phyloP scores from a whole-genome alignment of 2,113 vertebrate species.

The Lepus timidus region DNA sequence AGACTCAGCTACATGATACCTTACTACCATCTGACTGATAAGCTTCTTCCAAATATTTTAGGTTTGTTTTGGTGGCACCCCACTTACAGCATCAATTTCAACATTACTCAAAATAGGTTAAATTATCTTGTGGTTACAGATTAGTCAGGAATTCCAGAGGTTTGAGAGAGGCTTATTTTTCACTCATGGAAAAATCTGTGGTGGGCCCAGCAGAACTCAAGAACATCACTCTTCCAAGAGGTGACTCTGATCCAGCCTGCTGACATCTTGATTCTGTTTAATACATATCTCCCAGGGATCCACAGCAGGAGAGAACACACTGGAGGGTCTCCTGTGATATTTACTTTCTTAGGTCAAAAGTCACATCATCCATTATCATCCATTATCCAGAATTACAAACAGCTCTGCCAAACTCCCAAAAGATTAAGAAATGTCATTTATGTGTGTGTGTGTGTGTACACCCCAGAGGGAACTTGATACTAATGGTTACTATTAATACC shows the following conservation, averaged over 20 bases:
- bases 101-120: background rate
- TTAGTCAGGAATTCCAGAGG: background rate
- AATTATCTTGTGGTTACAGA: slow-evolving; percentile 13
- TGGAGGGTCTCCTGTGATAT: background rate
- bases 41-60: background rate
- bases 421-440: background rate
- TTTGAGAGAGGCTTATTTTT: background rate
- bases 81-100: background rate
- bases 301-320: background rate
- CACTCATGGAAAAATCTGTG: slow-evolving; percentile 15
- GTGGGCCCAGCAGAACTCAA: background rate
- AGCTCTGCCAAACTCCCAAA: background rate
- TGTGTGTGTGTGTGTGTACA: background rate
- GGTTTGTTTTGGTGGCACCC: background rate
- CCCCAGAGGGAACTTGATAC: background rate
- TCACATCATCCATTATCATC: background rate
- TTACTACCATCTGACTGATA: background rate
- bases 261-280: background rate
- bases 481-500: background rate
- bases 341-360: slow-evolving; percentile 51
- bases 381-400: background rate
- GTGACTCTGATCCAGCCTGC: slow-evolving; percentile 14
- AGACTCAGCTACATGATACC: background rate
- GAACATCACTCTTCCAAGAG: background rate
- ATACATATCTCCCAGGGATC: background rate